Evolutionary conservation across 2,797 vertebrate genomes (phyloP).

Genomic region (Adelosebastes latens): DNA sequence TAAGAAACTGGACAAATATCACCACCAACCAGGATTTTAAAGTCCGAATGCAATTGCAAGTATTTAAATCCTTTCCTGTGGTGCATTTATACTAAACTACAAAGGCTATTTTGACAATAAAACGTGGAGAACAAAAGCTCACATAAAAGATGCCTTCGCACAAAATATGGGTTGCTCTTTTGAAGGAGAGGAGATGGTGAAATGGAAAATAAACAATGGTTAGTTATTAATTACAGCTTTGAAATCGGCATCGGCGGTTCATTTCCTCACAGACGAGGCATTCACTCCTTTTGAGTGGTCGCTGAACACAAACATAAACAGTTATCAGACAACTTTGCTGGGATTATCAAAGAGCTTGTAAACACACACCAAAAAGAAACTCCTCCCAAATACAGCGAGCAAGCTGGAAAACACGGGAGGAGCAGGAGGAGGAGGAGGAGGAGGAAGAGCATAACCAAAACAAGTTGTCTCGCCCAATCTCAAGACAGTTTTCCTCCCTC

Average conservation of each 20-base stretch:
- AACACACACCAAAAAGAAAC: slow-evolving; percentile 37
- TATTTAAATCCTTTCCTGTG: background rate
- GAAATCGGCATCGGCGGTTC: slow-evolving; percentile 21
- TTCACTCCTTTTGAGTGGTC: slow-evolving; percentile 12
- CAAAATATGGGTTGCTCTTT: slow-evolving; percentile 11
- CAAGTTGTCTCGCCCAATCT: slow-evolving; percentile 64
- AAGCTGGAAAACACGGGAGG: slow-evolving; percentile 30
- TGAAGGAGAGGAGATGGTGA: slow-evolving; percentile 20
- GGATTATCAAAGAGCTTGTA: slow-evolving; percentile 47
- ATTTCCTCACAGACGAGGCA: background rate
- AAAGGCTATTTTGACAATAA: slow-evolving; percentile 14
- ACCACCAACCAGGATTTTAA: background rate
- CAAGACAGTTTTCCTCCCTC: slow-evolving; percentile 43
- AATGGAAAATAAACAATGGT: slow-evolving; percentile 38
- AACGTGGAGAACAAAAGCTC: background rate
- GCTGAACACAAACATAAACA: slow-evolving; percentile 40
- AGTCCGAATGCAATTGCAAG: background rate
- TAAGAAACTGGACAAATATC: background rate
- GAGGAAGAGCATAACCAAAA: slow-evolving; percentile 48
- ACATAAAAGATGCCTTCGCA: slow-evolving; percentile 12
- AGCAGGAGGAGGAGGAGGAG: background rate
- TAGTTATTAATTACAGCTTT: slow-evolving; percentile 49
- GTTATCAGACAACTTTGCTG: slow-evolving; percentile 39
- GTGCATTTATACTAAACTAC: background rate
- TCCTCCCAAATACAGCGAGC: slow-evolving; percentile 22